Conservation (phyloP, 2,113 vertebrate species). For the Triplophysa siluroides region DNA sequence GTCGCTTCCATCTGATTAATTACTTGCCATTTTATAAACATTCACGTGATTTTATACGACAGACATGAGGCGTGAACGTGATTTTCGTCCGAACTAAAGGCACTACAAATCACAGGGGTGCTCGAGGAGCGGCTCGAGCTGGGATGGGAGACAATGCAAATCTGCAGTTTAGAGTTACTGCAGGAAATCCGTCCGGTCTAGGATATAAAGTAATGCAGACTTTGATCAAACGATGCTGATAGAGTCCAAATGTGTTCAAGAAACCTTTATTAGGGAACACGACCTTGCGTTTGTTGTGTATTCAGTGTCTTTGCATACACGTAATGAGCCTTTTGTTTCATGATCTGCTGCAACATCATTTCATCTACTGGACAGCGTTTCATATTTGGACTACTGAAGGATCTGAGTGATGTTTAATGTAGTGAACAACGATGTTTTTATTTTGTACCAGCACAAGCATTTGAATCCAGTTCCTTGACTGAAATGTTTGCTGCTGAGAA, state of each 20-base stretch:
- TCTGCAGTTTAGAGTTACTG: background rate
- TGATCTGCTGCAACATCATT: background rate
- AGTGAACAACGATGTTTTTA: background rate
- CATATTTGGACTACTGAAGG: background rate
- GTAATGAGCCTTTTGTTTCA: background rate
- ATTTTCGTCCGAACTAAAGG: background rate
- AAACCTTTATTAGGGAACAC: background rate
- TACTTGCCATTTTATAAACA: background rate
- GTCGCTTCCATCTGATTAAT: background rate
- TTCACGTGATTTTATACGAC: background rate
- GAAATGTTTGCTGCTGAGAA: background rate
- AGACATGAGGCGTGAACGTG: background rate
- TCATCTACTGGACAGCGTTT: background rate
- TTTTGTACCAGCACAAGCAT: background rate
- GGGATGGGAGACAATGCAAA: conserved; percentile 12
- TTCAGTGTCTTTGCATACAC: background rate
- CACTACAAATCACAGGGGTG: background rate
- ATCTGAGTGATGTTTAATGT: background rate
- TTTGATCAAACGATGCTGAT: background rate
- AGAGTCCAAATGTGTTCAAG: conserved; percentile 2
- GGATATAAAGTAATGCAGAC: conserved; percentile 11
- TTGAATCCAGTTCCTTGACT: background rate
- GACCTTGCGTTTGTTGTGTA: background rate
- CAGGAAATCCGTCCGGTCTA: conserved; percentile 30
- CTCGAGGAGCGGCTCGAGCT: background rate